These are phyloP conservation scores for Engraulis encrasicolus DNA, from an alignment of 2,113 vertebrate species.

Conservation along the genomic window DNA sequence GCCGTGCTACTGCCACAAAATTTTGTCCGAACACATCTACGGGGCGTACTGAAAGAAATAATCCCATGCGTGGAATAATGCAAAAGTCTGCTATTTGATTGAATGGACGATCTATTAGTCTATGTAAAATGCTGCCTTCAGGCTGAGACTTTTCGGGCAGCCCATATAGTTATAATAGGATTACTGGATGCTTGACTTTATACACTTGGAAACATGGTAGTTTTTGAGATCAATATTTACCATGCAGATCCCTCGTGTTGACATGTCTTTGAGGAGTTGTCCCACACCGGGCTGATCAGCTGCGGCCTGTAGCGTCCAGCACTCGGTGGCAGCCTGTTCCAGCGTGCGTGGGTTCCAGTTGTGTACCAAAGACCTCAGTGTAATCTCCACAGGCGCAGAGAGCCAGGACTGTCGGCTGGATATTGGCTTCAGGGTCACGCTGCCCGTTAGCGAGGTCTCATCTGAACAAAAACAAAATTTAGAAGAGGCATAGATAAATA, in stretches of 20 bases:
- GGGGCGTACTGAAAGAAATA: too few relatives aligned
- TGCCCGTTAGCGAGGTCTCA: constrained; percentile 66
- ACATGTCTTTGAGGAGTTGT: constrained; percentile 72
- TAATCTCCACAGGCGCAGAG: constrained; percentile 72
- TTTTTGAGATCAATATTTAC: constrained; percentile 66
- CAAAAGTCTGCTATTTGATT: too few relatives aligned
- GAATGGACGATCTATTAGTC: too few relatives aligned
- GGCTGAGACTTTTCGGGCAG: too few relatives aligned
- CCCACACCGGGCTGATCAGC: constrained; percentile 61
- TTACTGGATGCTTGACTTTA: too few relatives aligned
- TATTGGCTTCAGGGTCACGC: constrained; percentile 80
- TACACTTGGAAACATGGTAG: not conserved
- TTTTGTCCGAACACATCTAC: not conserved
- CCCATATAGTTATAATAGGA: too few relatives aligned
- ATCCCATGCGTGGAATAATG: too few relatives aligned
- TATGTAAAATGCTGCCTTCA: too few relatives aligned
- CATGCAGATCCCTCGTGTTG: constrained; percentile 74
- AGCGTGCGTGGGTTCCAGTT: constrained; percentile 70
- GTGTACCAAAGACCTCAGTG: constrained; percentile 73
- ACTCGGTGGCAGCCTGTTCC: constrained; percentile 68
- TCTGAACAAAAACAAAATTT: too few relatives aligned
- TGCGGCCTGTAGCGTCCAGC: constrained; percentile 78
- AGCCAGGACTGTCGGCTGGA: constrained; percentile 74
- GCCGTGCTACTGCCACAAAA: not conserved
- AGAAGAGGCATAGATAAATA: not conserved